phyloP scores from a whole-genome alignment of 1,140 invertebrate genomes.

The Mactra quadrangularis region DNA sequence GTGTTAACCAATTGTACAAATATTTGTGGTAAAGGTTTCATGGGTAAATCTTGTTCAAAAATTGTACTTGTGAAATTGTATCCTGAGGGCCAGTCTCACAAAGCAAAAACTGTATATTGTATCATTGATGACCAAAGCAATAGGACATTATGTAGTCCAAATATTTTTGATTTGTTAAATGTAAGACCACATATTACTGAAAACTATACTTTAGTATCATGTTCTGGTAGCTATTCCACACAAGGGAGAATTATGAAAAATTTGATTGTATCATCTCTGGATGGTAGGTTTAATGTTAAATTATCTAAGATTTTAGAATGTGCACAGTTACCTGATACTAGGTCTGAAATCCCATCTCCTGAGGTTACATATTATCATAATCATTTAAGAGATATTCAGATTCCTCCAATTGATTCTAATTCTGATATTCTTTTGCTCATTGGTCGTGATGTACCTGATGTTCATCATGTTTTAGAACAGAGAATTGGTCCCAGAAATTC shows the following conservation, averaged over 20 bases:
- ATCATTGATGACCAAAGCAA: constrained; percentile 41
- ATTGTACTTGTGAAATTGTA: constrained; percentile 32
- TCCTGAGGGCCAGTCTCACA: background rate
- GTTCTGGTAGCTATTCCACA: constrained; percentile 26
- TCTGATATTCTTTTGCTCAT: constrained; percentile 55
- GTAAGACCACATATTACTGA: background rate
- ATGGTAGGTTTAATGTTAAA: background rate
- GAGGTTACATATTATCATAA: constrained; percentile 25
- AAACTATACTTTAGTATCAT: constrained; percentile 50
- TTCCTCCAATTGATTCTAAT: constrained; percentile 41
- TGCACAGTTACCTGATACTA: constrained; percentile 28
- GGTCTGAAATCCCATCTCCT: constrained; percentile 56
- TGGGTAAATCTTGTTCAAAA: too few species aligned
- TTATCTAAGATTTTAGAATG: constrained; percentile 52
- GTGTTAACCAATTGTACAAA: constrained; percentile 16
- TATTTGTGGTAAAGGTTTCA: constrained; percentile 24
- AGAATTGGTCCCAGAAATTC: constrained; percentile 20
- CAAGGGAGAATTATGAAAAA: constrained; percentile 17
- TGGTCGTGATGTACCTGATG: constrained; percentile 62
- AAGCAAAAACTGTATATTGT: background rate
- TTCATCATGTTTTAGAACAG: constrained; percentile 61
- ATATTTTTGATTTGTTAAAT: too few species aligned
- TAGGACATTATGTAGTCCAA: background rate
- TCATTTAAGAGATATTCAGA: too few species aligned
- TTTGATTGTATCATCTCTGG: constrained; percentile 13